Evolutionary conservation across 1,140 invertebrate species (phyloP).

Genomic region (Zaprionus gabonicus): DNA sequence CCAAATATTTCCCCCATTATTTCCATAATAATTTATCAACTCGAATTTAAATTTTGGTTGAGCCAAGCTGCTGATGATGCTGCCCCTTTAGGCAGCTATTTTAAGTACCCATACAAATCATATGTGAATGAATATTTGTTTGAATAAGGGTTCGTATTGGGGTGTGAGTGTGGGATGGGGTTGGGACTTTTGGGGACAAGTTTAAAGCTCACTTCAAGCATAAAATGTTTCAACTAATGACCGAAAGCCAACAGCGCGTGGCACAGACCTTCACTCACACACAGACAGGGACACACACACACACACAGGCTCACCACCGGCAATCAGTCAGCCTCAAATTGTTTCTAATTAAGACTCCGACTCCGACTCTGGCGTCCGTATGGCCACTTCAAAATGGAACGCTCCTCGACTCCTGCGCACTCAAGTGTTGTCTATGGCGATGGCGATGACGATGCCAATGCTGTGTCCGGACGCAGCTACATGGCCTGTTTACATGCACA

Average conservation of each 20-base stretch:
- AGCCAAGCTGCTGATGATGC: neutral
- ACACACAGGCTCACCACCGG: conserved; percentile 33
- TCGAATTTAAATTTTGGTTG: neutral
- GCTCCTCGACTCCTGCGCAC: conserved; percentile 38
- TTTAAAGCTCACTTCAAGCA: conserved; percentile 27
- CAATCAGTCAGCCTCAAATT: conserved; percentile 77
- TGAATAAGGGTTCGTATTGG: neutral
- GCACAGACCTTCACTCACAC: conserved; percentile 5
- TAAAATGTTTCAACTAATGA: conserved; percentile 39
- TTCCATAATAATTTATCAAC: conserved; percentile 1
- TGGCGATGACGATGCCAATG: conserved; percentile 25
- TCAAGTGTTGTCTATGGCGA: conserved; percentile 67
- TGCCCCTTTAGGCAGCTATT: neutral
- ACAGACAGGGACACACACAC: conserved; percentile 12
- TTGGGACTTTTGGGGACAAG: neutral
- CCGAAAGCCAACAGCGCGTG: conserved; percentile 50
- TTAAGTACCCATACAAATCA: neutral
- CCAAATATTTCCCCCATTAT: neutral
- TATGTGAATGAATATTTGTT: conserved; percentile 27
- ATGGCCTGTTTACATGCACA: conserved; percentile 68
- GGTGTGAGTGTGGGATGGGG: neutral
- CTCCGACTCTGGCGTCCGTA: conserved; percentile 10
- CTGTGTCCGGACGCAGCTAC: conserved; percentile 50
- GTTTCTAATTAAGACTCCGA: conserved; percentile 74
- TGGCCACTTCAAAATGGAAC: conserved; percentile 35